Percentiles rank a stretch among this genome's conserved stretches.
These are phyloP conservation scores for Drosophila melanocephala DNA, from an alignment of 2,888 invertebrate genomes.

Conservation along the genomic window DNA sequence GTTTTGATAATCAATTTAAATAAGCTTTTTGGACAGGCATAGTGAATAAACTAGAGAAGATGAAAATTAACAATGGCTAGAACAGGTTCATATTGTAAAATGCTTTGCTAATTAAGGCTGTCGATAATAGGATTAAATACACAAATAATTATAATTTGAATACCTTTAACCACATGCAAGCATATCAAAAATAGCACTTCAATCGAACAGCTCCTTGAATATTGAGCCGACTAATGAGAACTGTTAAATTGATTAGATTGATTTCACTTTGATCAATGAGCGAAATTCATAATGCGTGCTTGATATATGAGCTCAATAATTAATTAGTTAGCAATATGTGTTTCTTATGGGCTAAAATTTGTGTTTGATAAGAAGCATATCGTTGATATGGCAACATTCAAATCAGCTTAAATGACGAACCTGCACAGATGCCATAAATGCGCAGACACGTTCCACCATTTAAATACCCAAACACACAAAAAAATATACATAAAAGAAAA, in stretches of 20 bases:
- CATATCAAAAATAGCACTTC: background rate
- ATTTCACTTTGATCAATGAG: background rate
- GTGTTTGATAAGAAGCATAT: background rate
- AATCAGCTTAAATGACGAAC: conserved; percentile 15
- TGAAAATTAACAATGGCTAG: background rate
- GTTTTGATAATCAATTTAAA: background rate
- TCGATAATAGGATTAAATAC: background rate
- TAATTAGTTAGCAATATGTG: background rate
- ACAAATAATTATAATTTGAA: background rate
- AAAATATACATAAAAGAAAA: background rate
- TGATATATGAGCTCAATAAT: background rate
- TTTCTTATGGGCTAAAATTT: background rate
- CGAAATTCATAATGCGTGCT: background rate
- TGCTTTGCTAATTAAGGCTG: background rate
- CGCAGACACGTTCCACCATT: conserved; percentile 12
- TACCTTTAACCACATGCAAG: background rate
- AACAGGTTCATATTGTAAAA: background rate
- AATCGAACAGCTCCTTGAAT: background rate
- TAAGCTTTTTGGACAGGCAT: background rate
- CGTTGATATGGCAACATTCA: conserved; percentile 28
- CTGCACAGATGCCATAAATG: conserved; percentile 15
- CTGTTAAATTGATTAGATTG: background rate
- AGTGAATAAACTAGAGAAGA: background rate
- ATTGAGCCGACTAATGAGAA: background rate
- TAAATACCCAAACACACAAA: background rate